Base-by-base conservation (phyloP, 2,797 vertebrate species). In the Cynopterus sphinx region DNA sequence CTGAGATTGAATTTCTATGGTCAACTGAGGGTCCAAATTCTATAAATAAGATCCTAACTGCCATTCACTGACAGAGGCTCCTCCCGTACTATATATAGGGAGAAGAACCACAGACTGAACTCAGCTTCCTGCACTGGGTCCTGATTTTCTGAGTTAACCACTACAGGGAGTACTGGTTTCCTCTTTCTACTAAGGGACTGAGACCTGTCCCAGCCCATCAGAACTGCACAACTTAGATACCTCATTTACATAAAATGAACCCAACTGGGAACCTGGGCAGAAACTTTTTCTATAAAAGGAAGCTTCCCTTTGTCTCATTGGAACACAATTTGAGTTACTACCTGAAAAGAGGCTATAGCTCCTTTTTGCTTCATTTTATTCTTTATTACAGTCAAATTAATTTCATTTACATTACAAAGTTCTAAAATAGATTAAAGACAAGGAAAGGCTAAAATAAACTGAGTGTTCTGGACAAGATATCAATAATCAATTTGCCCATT, bases 391-490 rank as follows among this genome's bases (percentile, higher is more conserved):
- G 31, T 49, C 59, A 46, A 82, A 49, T 33, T 49, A 82, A 63
- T 33, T 63, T 46, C 63, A 21, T 82, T 33, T 49, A 24, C 3
- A 49, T 82, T 63, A 39, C 9, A 41, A 12, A 46, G 3, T 70
- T 65, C 2, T 74, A 79, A 68, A 92, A 53, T 49, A 75, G 1
- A 39, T 43, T 90, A 19, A 87, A 90, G 17, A 46, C 8, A 22
- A 81, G 26, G 8, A 81, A 91, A 75, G 3, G 5, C 9, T 95
- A 89, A 91, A 89, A 92, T 77, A 71, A 84, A 46, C 19, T 87
- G 16, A 28, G 2, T 46, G 17, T 90, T 43, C 10, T 92, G 17
- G 36, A 93, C 16, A 74, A 74, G 16, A 88, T 16, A 79, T 3
- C 1, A 46, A 9, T 84, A 96, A 53, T 70, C 9, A 43, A 10